A percentile compares a stretch with the other conserved stretches of the same genome.
These are phyloP conservation scores for Petroica traversi DNA, from an alignment of 2,113 vertebrate species.

Conservation along the genomic window DNA sequence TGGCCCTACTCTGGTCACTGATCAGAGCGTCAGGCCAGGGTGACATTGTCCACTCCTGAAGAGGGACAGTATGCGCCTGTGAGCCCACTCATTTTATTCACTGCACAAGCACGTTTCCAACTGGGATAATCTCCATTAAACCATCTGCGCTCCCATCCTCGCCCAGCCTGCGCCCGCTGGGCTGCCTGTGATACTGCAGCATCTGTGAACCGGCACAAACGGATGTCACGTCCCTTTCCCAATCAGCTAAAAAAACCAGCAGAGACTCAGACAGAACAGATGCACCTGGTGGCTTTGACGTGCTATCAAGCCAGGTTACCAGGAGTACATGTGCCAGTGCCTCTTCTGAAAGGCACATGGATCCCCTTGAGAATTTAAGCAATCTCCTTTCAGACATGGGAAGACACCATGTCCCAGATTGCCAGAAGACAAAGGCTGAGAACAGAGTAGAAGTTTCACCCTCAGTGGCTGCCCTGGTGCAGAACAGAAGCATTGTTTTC, in stretches of 20 bases:
- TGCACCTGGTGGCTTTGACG: constrained; percentile 24
- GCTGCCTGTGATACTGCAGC: constrained; percentile 42
- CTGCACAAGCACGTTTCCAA: constrained; percentile 71
- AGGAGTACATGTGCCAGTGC: neutral
- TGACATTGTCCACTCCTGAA: constrained; percentile 71
- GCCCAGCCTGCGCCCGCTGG: constrained; percentile 23
- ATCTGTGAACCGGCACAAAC: constrained; percentile 37
- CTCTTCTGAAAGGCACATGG: neutral
- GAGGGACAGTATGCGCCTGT: constrained; percentile 28
- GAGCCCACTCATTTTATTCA: constrained; percentile 67
- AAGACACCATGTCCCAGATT: neutral
- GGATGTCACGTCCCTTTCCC: neutral
- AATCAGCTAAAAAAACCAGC: neutral
- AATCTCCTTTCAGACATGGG: neutral
- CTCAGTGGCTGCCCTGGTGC: neutral
- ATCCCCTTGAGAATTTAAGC: neutral
- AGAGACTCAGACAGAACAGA: constrained; percentile 55
- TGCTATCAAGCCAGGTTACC: neutral
- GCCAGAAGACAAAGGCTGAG: neutral
- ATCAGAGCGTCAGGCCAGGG: constrained; percentile 44
- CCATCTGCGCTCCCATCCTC: constrained; percentile 76
- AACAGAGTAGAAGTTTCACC: neutral
- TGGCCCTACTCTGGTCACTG: neutral
- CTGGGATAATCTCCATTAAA: constrained; percentile 82
- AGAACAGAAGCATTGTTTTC: neutral